These are phyloP conservation scores for Zoanthus sociatus DNA, from an alignment of 92 coral and sea anemone species.

Conservation along the genomic window DNA sequence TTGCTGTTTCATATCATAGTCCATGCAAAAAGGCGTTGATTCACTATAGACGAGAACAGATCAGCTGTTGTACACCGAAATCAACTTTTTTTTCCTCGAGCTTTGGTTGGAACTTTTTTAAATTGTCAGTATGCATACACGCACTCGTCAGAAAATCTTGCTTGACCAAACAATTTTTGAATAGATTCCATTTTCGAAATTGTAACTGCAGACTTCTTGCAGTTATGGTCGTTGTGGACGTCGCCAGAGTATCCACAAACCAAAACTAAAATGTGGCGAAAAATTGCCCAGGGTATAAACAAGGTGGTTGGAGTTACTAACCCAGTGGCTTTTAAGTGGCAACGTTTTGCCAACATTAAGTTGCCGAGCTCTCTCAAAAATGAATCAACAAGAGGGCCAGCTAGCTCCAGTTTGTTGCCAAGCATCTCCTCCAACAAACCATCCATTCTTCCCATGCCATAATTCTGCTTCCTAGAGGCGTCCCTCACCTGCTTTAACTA, in stretches of 20 bases:
- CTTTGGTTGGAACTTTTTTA: conserved; percentile 38
- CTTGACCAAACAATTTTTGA: conserved; percentile 10
- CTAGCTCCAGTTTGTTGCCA: too few relatives aligned
- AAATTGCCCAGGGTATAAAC: conserved; percentile 64
- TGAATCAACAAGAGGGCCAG: too few relatives aligned
- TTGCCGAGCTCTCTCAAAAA: too few relatives aligned
- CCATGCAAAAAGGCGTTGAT: conserved; percentile 33
- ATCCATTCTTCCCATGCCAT: not conserved
- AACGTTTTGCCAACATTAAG: conserved; percentile 20
- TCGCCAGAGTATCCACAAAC: conserved; percentile 57
- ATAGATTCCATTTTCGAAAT: conserved; percentile 29
- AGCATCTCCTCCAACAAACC: too few relatives aligned
- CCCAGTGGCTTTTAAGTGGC: conserved; percentile 67
- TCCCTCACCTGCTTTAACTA: not conserved
- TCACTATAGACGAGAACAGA: conserved; percentile 27
- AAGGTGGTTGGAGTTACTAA: conserved; percentile 50
- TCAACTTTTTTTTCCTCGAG: conserved; percentile 22
- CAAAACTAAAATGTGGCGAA: conserved; percentile 61
- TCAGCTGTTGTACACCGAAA: conserved; percentile 34
- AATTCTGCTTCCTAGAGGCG: not conserved
- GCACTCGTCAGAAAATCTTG: conserved; percentile 39
- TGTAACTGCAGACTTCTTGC: not conserved
- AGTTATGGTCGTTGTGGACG: conserved; percentile 31
- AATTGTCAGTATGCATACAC: conserved; percentile 44
- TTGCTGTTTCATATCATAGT: conserved; percentile 19